Base-by-base conservation (phyloP, 2,888 invertebrate genomes). In the Serrognathus titanus region DNA sequence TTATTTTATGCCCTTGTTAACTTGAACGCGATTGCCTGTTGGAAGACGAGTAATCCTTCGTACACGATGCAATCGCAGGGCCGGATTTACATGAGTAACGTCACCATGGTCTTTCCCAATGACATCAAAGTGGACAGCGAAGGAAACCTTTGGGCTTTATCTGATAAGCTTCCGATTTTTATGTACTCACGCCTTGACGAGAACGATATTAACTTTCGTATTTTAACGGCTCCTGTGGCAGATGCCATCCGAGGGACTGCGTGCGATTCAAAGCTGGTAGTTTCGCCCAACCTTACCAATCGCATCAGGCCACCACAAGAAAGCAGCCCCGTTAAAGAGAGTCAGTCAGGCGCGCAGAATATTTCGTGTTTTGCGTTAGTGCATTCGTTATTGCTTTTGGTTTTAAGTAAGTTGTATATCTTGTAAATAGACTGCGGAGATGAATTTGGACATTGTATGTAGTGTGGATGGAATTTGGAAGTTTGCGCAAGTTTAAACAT, bases 101-200 rank as follows among this genome's bases (percentile, higher is more conserved):
- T 79, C 1, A 85, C 86, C 1, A 85, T 90, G 86, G 80, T 90
- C 1, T 90, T 89, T 66, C 89, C 90, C 2, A 89, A 88, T 49
- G 90, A 90, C 63, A 81, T 91, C 1, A 90, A 90, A 75, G 88
- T 90, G 0, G 90, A 90, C 62, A 81, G 81, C 24, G 81, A 87
- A 6, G 83, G 86, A 10, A 87, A 83, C 40, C 71, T 90, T 1
- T 90, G 90, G 90, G 86, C 90, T 2, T 71, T 90, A 0, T 88
- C 89, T 0, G 88, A 90, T 71, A 83, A 85, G 57, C 75, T 90
- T 67, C 89, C 89, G 0, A 78, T 82, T 50, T 90, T 86, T 76
- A 86, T 88, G 82, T 88, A 89, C 65, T 80, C 80, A 0, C 80
- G 81, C 55, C 71, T 90, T 58, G 80, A 88, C 69, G 73, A 79